phyloP scores from a whole-genome alignment of 2,797 vertebrate genomes.

The Lithobates pipiens region DNA sequence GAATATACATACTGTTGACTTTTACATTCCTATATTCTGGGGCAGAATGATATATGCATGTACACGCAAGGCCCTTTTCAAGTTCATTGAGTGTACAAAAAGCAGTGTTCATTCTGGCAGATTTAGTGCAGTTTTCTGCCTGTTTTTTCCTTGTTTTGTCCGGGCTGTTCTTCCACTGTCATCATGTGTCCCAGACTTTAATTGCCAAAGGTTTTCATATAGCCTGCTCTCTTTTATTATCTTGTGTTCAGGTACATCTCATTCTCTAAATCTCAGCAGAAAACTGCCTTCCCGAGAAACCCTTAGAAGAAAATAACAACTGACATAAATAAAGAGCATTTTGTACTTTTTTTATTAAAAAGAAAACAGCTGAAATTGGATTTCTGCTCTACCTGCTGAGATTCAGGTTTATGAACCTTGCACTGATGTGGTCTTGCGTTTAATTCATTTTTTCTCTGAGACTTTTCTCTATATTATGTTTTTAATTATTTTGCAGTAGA shows the following conservation, averaged over 20 bases:
- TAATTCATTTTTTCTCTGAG: constrained; percentile 48
- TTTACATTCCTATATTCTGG: too few relatives aligned
- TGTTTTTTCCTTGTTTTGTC: constrained; percentile 19
- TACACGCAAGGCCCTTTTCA: not conserved
- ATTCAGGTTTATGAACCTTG: constrained; percentile 46
- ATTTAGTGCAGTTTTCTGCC: constrained; percentile 14
- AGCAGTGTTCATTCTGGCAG: constrained; percentile 5
- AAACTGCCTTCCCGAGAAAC: constrained; percentile 49
- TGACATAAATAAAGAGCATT: constrained; percentile 62
- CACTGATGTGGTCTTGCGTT: constrained; percentile 25
- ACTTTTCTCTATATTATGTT: constrained; percentile 42
- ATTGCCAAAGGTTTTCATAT: constrained; percentile 50
- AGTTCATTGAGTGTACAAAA: not conserved
- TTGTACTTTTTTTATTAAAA: constrained; percentile 59
- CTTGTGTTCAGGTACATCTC: constrained; percentile 60
- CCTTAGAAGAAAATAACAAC: constrained; percentile 61
- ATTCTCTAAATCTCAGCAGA: constrained; percentile 49
- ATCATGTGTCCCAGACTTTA: constrained; percentile 52
- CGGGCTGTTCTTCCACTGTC: constrained; percentile 13
- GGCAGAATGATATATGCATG: too few relatives aligned
- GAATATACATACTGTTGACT: too few relatives aligned
- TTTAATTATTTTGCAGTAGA: constrained; percentile 46
- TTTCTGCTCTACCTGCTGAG: constrained; percentile 55
- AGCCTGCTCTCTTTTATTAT: constrained; percentile 49
- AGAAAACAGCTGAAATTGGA: constrained; percentile 60